Base-by-base conservation (phyloP, 1,140 invertebrate species). In the Ooceraea biroi region DNA sequence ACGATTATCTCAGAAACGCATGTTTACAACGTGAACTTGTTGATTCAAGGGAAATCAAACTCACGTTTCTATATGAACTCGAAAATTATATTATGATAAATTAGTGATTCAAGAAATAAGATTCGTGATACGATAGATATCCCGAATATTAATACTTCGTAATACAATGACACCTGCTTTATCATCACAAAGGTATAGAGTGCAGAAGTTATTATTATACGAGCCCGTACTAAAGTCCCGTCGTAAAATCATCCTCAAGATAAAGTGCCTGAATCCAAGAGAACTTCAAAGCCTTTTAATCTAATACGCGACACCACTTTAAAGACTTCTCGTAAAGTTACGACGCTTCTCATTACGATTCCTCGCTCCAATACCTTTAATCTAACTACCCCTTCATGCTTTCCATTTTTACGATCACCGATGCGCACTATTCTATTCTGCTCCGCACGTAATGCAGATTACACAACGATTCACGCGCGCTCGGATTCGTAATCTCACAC, bases 301-400 rank as follows among this genome's bases (percentile, higher is more conserved):
- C 65, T 68, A 10, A 65, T 17, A 14, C 7, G 36, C 36, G 36
- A 76, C 19, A 3, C 10, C n/a, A 1, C 27, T 48, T 27, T 36
- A 36, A 14, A 50, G 27, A 63, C 30, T 27, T 25, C 19, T 48
- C 14, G 7, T n/a, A 76, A 76, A 76, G 22, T 48, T 46, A 22
- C 11, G 63, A 27, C 41, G 44, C 30, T 46, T 22, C 25, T 10
- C 72, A 50, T 63, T 22, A 50, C 3, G 10, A 36, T 50, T 3
- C 14, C 41, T 41, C 61, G 36, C 36, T 36, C n/a, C 10, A 1
- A 55, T 25, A 25, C 11, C 1, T 7, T 19, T 27, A 10, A 63
- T 63, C 36, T 12, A 77, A 66, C 14, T 44, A 7, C 46, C 22
- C 25, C 58, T 22, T 36, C 3, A 46, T 17, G 22, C 30, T 2